Evolutionary conservation across 2,113 vertebrate species (phyloP).

Genomic region (Pterophyllum scalare): DNA sequence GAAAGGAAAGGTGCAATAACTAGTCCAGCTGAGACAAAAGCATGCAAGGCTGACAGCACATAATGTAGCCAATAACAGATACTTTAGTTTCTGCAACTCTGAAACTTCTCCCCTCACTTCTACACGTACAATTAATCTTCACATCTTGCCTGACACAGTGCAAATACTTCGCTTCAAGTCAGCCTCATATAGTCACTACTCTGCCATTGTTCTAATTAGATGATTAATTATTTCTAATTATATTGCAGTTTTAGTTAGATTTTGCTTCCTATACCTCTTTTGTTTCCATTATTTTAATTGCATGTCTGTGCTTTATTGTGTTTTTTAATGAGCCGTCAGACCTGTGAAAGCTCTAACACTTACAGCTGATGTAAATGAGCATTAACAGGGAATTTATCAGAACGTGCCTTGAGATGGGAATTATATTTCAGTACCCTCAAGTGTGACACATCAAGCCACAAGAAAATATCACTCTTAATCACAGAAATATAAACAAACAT

Average conservation of each 20-base stretch:
- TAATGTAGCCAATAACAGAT: not conserved
- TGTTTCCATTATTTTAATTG: conserved; percentile 49
- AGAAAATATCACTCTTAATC: not conserved
- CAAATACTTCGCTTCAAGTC: not conserved
- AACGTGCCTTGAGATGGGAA: conserved; percentile 31
- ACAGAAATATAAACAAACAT: conserved; percentile 1
- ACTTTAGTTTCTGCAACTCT: not conserved
- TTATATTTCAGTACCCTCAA: conserved; percentile 15
- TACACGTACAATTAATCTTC: not conserved
- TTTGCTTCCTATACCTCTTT: conserved; percentile 13
- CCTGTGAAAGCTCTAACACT: conserved; percentile 8
- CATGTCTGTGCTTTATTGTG: conserved; percentile 23
- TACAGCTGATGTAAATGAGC: conserved; percentile 35
- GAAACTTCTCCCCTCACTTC: not conserved
- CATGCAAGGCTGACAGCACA: not conserved
- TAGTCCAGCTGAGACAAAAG: not conserved
- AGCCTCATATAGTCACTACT: not conserved
- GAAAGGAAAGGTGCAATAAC: conserved; percentile 7
- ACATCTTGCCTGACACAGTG: not conserved
- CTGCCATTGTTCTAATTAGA: not conserved
- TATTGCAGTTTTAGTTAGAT: conserved; percentile 16
- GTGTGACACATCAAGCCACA: not conserved
- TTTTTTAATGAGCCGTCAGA: conserved; percentile 58
- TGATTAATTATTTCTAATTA: conserved; percentile 39
- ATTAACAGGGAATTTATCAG: conserved; percentile 38